Evolutionary conservation across 2,888 invertebrate genomes (phyloP), one percentile per base, ranked within the genome.

Genomic region (Steinernema scapterisci): DNA sequence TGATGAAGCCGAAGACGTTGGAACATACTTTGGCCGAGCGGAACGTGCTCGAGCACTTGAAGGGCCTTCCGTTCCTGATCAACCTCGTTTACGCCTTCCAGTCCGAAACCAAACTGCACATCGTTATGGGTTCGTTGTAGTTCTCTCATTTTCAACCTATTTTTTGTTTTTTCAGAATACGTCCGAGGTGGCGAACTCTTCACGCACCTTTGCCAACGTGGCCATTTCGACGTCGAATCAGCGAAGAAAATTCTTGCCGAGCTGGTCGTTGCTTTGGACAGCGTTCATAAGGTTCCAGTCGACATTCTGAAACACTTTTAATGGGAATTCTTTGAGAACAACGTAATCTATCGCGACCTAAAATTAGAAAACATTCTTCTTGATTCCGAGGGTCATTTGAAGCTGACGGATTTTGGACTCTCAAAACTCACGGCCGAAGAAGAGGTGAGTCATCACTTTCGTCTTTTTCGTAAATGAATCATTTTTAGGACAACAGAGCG

Each of bases 31-130:
- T 94, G 90, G 96, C 96, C 73, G 97, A 97, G 89, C 91, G 97
- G 73, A 94, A 96, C 91, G 96, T 97, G 77, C 91, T 97, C 82
- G 97, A 97, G 89, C 94, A 95, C 72, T 94, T 97, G 78, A 91
- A 95, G 81, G 93, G 94, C 88, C 93, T 94, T 87, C 97, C 97
- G 73, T 97, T 97, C 90, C 92, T 97, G 81, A 96, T 97, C 84
- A 95, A 95, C 48, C 91, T 97, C 81, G 95, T 95, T 90, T 97
- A 97, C 89, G 97, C 97, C 88, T 97, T 97, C 91, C 97, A 97
- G 90, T 95, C 96, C 9, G 94, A 96, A 87, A 93, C 95, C 73
- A 97, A 96, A 90, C 91, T 97, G 81, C 95, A 97, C 90, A 92
- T 97, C 83, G 95, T 97, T 84, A 91, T 97, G 88, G 96, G 97